Base-by-base conservation (phyloP, 2,888 invertebrate species). In the Protodeltote pygarga region DNA sequence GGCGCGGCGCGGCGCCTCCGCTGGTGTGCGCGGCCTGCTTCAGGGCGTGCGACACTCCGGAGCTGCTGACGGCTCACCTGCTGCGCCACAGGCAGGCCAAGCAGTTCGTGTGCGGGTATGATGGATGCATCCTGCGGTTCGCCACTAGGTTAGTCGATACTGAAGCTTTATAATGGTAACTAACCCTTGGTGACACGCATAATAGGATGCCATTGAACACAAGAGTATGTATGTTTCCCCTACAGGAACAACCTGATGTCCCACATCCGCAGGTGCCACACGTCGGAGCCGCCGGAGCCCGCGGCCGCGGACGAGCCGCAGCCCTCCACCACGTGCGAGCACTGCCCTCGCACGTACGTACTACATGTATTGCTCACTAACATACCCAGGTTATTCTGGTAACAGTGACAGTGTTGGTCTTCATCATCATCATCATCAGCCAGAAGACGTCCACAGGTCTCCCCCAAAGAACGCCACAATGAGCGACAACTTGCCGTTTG, bases 241-340 rank as follows among this genome's bases (percentile, higher is more conserved):
- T 29, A 3, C 75, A 81, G 85, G 60, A 75, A 53, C 31, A 79
- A 82, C 72, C 74, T 90, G 61, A 67, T 90, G 79, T 54, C 82
- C n/a, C 89, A 90, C 80, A 87, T 90, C 76, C 87, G 89, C 73
- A 83, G 83, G 77, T 78, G 81, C 40, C 89, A 89, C 84, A 55
- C 77, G 59, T 73, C 74, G 33, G 69, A 62, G 32, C 39, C 20
- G 42, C 31, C 44, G 17, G 11, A 13, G 11, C 20, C 31, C 10
- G 31, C 10, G 6, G 13, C 29, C 5, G 46, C 59, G 50, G 14
- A 62, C 48, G 31, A 5, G 6, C n/a, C 64, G 46, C 33, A 66
- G 19, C 37, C 52, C 29, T 3, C 49, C 52, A 32, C 53, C 33
- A 25, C 68, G 8, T 85, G 85, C 71, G 45, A 51, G 4, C 51